phyloP scores from a whole-genome alignment of 1,140 invertebrate genomes.

The Brachionus sp. region DNA sequence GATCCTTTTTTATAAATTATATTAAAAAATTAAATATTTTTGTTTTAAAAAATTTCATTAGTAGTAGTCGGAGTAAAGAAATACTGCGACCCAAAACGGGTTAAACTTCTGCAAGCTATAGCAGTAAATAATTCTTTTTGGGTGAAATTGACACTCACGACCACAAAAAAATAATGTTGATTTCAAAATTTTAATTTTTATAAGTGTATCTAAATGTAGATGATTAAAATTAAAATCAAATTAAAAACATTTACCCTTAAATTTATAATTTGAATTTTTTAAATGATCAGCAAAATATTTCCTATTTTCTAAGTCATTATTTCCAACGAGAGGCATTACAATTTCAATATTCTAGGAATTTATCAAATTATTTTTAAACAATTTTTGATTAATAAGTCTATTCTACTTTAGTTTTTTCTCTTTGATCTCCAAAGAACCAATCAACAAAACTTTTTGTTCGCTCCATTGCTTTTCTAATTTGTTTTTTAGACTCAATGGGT shows the following conservation, averaged over 20 bases:
- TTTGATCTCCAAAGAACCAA: conserved; percentile 1
- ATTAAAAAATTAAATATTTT: no score
- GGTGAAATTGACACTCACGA: no score
- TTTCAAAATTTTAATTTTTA: no score
- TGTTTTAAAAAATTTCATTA: no score
- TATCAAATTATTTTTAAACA: background rate
- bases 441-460: conserved; percentile 42
- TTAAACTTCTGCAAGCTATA: no score
- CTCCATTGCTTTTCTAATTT: conserved; percentile 16
- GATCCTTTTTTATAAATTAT: background rate
- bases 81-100: no score
- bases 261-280: conserved; percentile 14
- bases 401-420: background rate
- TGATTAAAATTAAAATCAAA: no score
- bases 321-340: conserved; percentile 11
- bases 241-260: conserved; percentile 3
- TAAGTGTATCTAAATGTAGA: no score
- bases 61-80: no score
- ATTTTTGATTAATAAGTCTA: background rate
- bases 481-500: background rate
- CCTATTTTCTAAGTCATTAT: background rate
- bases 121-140: no score
- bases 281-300: conserved; percentile 1
- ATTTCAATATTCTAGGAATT: background rate
- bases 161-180: no score